Evolutionary conservation across 2,113 vertebrate species (phyloP).

Genomic region (Saguinus midas): DNA sequence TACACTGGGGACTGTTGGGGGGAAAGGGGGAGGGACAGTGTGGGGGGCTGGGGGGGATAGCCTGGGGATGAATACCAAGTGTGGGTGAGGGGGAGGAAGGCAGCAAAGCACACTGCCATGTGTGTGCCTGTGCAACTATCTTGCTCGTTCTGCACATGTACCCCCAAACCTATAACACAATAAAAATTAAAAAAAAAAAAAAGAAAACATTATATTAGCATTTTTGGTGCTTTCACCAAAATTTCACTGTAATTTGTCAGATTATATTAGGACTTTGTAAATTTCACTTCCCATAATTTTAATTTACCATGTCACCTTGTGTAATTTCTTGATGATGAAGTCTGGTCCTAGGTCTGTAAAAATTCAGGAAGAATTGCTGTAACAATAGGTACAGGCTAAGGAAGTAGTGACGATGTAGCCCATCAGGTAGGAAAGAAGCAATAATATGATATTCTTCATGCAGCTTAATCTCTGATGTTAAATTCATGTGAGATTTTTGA

Average conservation of each 20-base stretch:
- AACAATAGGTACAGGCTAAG: fast-evolving
- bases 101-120: no score
- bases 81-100: no score
- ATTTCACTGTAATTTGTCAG: not conserved
- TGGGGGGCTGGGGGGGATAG: no score
- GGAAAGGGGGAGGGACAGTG: no score
- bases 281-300: not conserved
- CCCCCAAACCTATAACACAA: no score
- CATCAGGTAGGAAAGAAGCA: not conserved
- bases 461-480: not conserved
- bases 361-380: not conserved
- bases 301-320: not conserved
- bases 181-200: no score
- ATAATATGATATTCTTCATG: not conserved
- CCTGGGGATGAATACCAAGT: no score
- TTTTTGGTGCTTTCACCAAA: not conserved
- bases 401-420: not conserved
- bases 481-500: not conserved
- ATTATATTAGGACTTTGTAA: not conserved
- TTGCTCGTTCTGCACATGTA: no score
- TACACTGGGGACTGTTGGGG: no score
- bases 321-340: not conserved
- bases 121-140: no score
- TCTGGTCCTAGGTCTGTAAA: not conserved
- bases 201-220: not conserved